These are phyloP conservation scores for Dicaeum eximium DNA, from an alignment of 2,113 vertebrate species.

Conservation along the genomic window DNA sequence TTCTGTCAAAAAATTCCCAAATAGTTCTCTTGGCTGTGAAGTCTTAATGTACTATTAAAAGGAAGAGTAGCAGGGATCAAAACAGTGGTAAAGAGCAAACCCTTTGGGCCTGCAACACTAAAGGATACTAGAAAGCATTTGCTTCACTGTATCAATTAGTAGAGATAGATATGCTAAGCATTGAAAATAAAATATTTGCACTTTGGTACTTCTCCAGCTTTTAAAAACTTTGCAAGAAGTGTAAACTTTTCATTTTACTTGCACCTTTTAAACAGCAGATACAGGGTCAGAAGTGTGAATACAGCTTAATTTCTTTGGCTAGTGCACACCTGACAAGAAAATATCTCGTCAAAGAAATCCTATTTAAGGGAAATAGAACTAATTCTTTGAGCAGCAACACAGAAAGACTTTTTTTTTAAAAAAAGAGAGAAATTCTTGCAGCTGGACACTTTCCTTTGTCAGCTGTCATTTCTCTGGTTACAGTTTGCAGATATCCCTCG, in stretches of 20 bases:
- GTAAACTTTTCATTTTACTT: background rate
- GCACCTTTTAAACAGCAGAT: background rate
- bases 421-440: background rate
- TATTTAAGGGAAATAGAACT: background rate
- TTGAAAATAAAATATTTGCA: background rate
- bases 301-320: background rate
- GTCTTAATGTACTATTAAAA: background rate
- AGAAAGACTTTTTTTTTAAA: background rate
- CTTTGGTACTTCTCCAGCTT: background rate
- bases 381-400: background rate
- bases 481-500: background rate
- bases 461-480: background rate
- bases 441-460: background rate
- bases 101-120: background rate
- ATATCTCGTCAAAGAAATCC: background rate
- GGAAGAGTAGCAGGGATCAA: background rate
- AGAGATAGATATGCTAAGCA: background rate
- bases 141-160: background rate
- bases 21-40: background rate
- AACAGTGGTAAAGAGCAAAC: background rate
- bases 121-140: background rate
- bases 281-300: background rate
- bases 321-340: background rate
- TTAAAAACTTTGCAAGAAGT: background rate
- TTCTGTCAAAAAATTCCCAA: background rate